Percentiles rank a stretch among this genome's conserved stretches.
Evolutionary conservation across 2,113 vertebrate species (phyloP).

Genomic region (Aix galericulata): DNA sequence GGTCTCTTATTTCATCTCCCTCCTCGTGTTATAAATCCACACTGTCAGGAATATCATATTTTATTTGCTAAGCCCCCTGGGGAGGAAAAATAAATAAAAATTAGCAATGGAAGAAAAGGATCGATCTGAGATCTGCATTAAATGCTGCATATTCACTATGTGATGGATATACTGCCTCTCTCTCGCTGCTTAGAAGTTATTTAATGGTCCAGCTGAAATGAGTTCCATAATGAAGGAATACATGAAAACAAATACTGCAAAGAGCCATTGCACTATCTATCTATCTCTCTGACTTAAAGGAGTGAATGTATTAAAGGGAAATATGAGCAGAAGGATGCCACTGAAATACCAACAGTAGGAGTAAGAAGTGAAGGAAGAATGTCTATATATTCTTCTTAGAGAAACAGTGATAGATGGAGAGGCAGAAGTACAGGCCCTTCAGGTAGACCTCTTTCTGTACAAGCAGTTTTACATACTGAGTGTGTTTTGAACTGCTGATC

Average conservation of each 20-base stretch:
- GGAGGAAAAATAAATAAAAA: conserved; percentile 67
- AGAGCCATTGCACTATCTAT: background rate
- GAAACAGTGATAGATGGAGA: background rate
- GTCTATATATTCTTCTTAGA: background rate
- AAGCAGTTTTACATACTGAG: background rate
- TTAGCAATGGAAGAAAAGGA: conserved; percentile 38
- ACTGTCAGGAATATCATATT: conserved; percentile 23
- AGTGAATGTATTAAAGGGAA: background rate
- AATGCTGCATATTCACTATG: conserved; percentile 6
- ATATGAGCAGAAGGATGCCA: background rate
- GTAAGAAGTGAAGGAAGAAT: background rate
- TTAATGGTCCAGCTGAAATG: conserved; percentile 32
- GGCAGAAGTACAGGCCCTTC: background rate
- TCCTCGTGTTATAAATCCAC: conserved; percentile 44
- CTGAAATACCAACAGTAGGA: background rate
- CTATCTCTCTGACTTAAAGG: background rate
- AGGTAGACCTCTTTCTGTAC: background rate
- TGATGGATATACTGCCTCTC: conserved; percentile 42
- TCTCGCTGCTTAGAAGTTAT: conserved; percentile 3
- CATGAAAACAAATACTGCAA: conserved; percentile 16
- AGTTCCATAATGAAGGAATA: conserved; percentile 29
- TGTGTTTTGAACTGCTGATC: background rate
- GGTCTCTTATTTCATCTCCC: conserved; percentile 47
- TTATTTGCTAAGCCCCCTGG: conserved; percentile 33
- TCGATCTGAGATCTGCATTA: conserved; percentile 45